Percentiles rank a stretch among this genome's conserved stretches.
These are phyloP conservation scores for Blastobasis lacticolella DNA, from an alignment of 2,888 invertebrate species.

Conservation along the genomic window DNA sequence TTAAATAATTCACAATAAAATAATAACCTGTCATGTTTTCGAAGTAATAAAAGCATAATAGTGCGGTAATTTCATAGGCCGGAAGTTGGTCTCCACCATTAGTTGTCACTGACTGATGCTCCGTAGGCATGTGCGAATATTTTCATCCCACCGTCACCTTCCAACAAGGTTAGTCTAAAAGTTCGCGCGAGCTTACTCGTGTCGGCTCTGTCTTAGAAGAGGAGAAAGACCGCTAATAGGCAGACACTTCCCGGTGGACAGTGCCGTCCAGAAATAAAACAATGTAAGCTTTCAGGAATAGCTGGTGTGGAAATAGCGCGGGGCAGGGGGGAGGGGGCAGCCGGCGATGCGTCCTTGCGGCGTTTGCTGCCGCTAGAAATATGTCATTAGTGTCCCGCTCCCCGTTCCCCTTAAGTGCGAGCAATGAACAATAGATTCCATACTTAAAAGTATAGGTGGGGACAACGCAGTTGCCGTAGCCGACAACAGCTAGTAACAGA, in stretches of 20 bases:
- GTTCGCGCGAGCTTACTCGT: too few relatives aligned
- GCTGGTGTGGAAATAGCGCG: constrained; percentile 54
- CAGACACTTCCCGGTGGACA: constrained; percentile 54
- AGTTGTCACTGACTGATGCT: too few relatives aligned
- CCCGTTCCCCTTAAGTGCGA: not conserved
- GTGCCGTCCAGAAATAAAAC: constrained; percentile 61
- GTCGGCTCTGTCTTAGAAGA: not conserved
- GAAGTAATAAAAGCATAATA: too few relatives aligned
- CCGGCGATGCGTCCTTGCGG: constrained; percentile 63
- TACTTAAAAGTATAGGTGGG: too few relatives aligned
- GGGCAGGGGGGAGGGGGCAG: constrained; percentile 23
- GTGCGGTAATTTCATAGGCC: too few relatives aligned
- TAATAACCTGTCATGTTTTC: too few relatives aligned
- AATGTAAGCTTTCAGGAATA: constrained; percentile 70
- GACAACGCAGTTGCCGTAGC: not conserved
- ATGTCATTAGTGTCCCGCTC: constrained; percentile 47
- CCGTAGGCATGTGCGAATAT: too few relatives aligned
- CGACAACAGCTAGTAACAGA: not conserved
- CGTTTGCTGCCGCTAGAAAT: constrained; percentile 40
- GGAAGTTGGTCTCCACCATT: too few relatives aligned
- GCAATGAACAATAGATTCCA: too few relatives aligned
- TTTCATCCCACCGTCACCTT: too few relatives aligned
- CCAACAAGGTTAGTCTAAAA: too few relatives aligned
- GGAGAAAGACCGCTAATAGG: constrained; percentile 24
- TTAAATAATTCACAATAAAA: too few relatives aligned